phyloP scores from a whole-genome alignment of 37 sponge, comb jelly and placozoan genomes.

The Eunapius fragilis region DNA sequence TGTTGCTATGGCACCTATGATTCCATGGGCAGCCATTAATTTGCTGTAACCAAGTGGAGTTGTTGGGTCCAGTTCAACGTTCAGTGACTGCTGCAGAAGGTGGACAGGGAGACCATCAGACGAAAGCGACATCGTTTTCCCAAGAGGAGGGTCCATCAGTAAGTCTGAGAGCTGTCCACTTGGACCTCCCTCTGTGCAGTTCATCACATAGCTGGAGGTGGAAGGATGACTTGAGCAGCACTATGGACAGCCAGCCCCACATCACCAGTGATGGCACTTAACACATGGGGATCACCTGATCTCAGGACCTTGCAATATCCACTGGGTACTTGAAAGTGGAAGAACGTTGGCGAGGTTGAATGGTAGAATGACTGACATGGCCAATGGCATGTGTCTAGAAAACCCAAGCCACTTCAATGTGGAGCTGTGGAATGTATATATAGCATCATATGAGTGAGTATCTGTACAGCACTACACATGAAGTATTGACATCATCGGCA shows the following conservation, averaged over 20 bases:
- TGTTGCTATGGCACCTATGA: slow-evolving; percentile 21
- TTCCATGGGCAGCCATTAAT: background rate
- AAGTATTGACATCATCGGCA: no score
- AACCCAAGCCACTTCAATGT: background rate
- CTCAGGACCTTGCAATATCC: background rate
- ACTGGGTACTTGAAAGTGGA: background rate
- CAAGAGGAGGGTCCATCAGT: background rate
- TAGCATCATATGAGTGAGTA: no score
- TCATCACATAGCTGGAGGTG: background rate
- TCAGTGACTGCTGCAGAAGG: slow-evolving; percentile 7
- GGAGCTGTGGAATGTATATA: background rate
- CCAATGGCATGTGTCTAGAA: background rate
- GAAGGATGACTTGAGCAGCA: background rate
- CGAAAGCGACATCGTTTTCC: background rate
- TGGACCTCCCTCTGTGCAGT: background rate
- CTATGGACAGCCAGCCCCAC: no score
- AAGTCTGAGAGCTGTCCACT: background rate
- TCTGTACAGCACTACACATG: no score
- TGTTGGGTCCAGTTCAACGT: slow-evolving; percentile 22
- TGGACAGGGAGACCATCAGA: slow-evolving; percentile 11
- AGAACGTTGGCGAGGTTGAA: background rate
- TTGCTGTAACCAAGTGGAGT: slow-evolving; percentile 32
- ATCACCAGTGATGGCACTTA: no score
- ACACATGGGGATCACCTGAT: background rate
- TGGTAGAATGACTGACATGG: background rate